Evolutionary conservation across 2,113 vertebrate genomes (phyloP).

Genomic region (Probosciger aterrimus): DNA sequence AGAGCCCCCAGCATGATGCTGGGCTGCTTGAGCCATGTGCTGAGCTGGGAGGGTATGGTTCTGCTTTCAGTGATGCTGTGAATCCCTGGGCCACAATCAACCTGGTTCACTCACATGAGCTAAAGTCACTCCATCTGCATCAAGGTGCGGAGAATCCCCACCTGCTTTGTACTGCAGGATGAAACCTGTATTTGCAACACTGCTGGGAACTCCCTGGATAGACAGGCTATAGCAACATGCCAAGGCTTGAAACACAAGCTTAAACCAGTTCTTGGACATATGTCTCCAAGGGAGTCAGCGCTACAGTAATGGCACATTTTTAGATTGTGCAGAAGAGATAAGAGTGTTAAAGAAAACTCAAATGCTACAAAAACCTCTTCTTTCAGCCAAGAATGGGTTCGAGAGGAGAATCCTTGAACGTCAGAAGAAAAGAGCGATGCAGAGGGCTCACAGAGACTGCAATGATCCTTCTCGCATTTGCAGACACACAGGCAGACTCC

Average conservation of each 20-base stretch:
- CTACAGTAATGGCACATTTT: not conserved
- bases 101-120: not conserved
- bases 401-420: not conserved
- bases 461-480: rapidly evolving
- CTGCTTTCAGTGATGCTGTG: not conserved
- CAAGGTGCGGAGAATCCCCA: not conserved
- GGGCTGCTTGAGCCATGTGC: not conserved
- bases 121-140: not conserved
- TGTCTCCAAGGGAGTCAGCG: not conserved
- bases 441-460: not conserved
- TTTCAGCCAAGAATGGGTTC: not conserved
- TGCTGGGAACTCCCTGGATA: not conserved
- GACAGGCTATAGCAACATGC: not conserved
- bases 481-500: not conserved
- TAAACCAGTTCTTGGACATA: not conserved
- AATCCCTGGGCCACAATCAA: not conserved
- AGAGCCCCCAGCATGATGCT: rapidly evolving
- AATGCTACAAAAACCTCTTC: not conserved
- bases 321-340: not conserved
- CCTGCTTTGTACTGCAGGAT: not conserved
- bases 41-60: not conserved
- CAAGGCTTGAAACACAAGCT: not conserved
- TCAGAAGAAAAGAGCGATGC: not conserved
- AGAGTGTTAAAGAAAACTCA: not conserved
- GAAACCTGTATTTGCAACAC: not conserved